A percentile compares a stretch with the other conserved stretches of the same genome.
phyloP scores from a whole-genome alignment of 2,113 vertebrate species.

The Naja naja region DNA sequence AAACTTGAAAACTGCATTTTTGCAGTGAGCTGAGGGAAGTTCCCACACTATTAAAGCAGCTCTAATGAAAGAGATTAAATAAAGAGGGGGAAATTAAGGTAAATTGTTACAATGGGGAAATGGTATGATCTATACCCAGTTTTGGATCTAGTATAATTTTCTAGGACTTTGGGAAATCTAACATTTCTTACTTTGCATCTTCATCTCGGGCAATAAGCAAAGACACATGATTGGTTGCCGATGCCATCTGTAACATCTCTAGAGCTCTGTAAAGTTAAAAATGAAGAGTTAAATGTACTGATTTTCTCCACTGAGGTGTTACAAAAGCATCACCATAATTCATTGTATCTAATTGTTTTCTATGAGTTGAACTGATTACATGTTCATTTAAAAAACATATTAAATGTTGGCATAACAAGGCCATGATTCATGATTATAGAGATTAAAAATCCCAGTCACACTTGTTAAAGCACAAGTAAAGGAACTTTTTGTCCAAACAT shows the following conservation, averaged over 20 bases:
- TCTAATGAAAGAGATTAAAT: not conserved
- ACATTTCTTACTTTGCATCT: constrained; percentile 75
- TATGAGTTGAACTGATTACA: not conserved
- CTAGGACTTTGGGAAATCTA: not conserved
- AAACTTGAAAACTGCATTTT: not conserved
- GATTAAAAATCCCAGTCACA: not conserved
- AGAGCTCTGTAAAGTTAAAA: constrained; percentile 74
- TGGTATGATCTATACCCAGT: not conserved
- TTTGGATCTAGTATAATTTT: not conserved
- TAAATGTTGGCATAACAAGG: not conserved
- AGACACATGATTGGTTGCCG: constrained; percentile 83
- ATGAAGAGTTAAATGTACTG: not conserved
- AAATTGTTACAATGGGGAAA: not conserved
- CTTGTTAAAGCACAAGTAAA: not conserved
- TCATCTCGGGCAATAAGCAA: constrained; percentile 81
- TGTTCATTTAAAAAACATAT: not conserved
- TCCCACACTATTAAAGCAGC: not conserved
- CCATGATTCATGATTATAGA: not conserved
- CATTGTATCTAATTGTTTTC: not conserved
- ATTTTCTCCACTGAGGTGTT: not conserved
- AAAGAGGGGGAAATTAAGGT: not conserved
- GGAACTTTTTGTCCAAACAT: not conserved
- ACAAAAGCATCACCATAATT: not conserved
- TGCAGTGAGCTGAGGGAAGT: not conserved
- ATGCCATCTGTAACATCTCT: constrained; percentile 81